A percentile compares a stretch with the other conserved stretches of the same genome.
These are phyloP conservation scores for Rhagonycha fulva DNA, from an alignment of 2,888 invertebrate species.

Conservation along the genomic window DNA sequence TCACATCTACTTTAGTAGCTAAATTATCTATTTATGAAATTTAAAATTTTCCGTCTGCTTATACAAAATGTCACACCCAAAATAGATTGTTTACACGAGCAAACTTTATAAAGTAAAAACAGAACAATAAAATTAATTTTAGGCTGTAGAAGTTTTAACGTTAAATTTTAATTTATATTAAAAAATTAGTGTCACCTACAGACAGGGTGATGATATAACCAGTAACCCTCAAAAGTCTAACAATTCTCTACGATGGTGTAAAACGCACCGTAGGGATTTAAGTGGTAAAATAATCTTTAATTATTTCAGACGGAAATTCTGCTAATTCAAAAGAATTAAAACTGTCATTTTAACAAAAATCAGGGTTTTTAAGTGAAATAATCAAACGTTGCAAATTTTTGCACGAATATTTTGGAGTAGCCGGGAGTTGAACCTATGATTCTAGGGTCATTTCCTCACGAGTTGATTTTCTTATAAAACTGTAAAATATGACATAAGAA, in stretches of 20 bases:
- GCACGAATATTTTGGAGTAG: too few relatives aligned
- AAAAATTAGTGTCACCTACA: not conserved
- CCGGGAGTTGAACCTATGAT: too few relatives aligned
- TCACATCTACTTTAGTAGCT: not conserved
- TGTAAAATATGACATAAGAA: not conserved
- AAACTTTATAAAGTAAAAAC: not conserved
- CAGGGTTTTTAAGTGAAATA: too few relatives aligned
- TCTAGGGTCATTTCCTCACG: not conserved
- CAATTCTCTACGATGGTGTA: not conserved
- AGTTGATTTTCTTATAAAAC: not conserved
- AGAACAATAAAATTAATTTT: not conserved
- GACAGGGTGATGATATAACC: not conserved
- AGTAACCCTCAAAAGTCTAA: not conserved
- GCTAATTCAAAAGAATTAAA: too few relatives aligned
- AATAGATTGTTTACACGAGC: not conserved
- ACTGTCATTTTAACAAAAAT: too few relatives aligned
- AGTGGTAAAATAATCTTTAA: too few relatives aligned
- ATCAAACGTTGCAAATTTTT: too few relatives aligned
- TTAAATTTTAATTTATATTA: not conserved
- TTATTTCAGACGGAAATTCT: too few relatives aligned
- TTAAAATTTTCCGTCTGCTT: not conserved
- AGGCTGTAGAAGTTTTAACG: not conserved
- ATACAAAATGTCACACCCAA: not conserved
- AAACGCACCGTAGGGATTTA: too few relatives aligned
- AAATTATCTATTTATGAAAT: not conserved